Percentiles rank a stretch among this genome's conserved stretches.
Conservation (phyloP, 2,797 vertebrate genomes). For the Hoplostethus mediterraneus region DNA sequence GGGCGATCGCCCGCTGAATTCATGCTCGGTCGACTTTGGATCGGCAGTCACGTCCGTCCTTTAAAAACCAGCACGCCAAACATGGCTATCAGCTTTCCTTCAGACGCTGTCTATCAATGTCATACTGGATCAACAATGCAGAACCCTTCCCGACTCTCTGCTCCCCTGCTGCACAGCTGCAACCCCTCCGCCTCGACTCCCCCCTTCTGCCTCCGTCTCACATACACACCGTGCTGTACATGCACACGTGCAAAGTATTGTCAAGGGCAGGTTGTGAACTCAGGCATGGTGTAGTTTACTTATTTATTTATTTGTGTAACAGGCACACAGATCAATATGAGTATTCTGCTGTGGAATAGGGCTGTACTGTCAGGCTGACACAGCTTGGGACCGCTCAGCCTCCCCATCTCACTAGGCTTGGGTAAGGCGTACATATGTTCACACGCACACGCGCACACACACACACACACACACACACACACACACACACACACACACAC, state of each 20-base stretch:
- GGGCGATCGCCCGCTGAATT: conserved; percentile 81
- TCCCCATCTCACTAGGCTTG: conserved; percentile 44
- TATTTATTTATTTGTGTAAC: conserved; percentile 85
- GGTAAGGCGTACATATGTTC: conserved; percentile 38
- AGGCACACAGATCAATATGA: conserved; percentile 81
- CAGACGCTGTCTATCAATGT: conserved; percentile 90
- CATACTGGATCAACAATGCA: conserved; percentile 90
- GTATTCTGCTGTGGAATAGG: conserved; percentile 77
- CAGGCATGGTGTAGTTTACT: conserved; percentile 73
- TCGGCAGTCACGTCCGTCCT: conserved; percentile 85
- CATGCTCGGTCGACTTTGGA: conserved; percentile 85
- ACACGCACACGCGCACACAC: conserved; percentile 1
- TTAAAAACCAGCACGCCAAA: conserved; percentile 86
- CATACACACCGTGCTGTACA: neutral
- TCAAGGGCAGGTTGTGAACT: conserved; percentile 83
- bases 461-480: neutral
- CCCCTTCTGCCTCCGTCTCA: conserved; percentile 16
- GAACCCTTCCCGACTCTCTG: conserved; percentile 82
- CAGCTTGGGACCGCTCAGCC: conserved; percentile 56
- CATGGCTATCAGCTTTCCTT: conserved; percentile 89
- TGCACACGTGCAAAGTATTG: conserved; percentile 64
- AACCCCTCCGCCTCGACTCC: conserved; percentile 68
- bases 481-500: neutral
- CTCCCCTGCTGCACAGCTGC: conserved; percentile 77
- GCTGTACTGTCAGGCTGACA: conserved; percentile 71